Base-by-base conservation (phyloP, 2,888 invertebrate genomes). In the Craniophora ligustri region DNA sequence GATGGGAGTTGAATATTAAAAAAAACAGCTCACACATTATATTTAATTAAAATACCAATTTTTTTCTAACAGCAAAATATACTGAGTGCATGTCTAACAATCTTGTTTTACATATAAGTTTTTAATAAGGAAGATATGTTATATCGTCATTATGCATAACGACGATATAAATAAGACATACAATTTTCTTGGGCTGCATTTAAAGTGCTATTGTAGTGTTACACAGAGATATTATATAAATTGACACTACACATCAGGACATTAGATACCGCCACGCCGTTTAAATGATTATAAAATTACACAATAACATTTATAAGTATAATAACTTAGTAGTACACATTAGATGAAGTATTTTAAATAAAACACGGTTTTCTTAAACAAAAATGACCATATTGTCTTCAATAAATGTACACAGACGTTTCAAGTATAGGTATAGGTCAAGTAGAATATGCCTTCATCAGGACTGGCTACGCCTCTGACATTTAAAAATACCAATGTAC, bases 351-450 rank as follows among this genome's bases (percentile, higher is more conserved):
- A n/a, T n/a, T n/a, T n/a, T n/a, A n/a, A n/a, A n/a, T n/a, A n/a
- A n/a, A n/a, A n/a, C n/a, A n/a, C n/a, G n/a, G n/a, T n/a, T n/a
- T n/a, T n/a, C n/a, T n/a, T n/a, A n/a, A 72, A 79, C 67, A 56
- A 73, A 73, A 60, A 49, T 65, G 65, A 76, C 73, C 77, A 81
- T 82, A 84, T 83, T 85, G 82, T 84, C 81, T 71, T 65, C 55
- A 64, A 58, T 66, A 61, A 60, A 58, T 60, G n/a, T 66, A 74
- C 62, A 70, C 58, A 69, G 72, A 56, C 19, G 59, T 57, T 35
- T 41, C n/a, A n/a, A n/a, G n/a, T n/a, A n/a, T n/a, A n/a, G n/a
- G 54, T 34, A 39, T 60, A 67, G 49, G 40, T 59, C 40, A 48
- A 62, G 19, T 65, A 55, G 34, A 58, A 56, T 56, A 61, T 48